Base-by-base conservation (phyloP, 2,797 vertebrate genomes). In the Acomys russatus region DNA sequence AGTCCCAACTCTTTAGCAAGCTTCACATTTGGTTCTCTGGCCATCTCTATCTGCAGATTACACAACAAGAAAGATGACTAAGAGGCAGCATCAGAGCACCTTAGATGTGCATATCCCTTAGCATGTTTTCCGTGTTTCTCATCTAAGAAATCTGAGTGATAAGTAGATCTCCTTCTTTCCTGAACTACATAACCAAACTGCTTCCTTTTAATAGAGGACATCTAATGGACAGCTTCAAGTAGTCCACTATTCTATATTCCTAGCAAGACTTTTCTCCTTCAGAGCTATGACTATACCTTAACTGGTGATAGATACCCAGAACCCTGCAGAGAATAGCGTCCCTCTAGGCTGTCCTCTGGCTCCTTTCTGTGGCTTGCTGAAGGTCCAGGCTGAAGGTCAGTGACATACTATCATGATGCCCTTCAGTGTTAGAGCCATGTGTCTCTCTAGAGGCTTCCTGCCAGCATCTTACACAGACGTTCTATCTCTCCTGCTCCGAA, bases 111-210 rank as follows among this genome's bases (percentile, higher is more conserved):
- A 44, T 44, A 44, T 5, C 25, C 33, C 17, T 59, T 61, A 76
- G 73, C 38, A 59, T 59, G 4, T 30, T 89, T 95, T 33, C 84
- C 79, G 3, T 28, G 49, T 96, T 88, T 94, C 44, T 95, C 22
- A 63, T 51, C 56, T n/a, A 74, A 78, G 56, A 92, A 90, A 64
- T 0, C 4, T 12, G 5, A 38, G 12, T 66, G 38, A 28, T 49
- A 9, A 22, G 30, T 11, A 88, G 54, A 63, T 63, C 30, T 54
- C 6, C 28, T 25, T 87, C 22, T 49, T 44, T 15, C 12, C 6
- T 59, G 30, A 74, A 70, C 22, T 79, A 6, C 1, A 35, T 35
- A 33, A 44, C 9, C 17, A 66, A 3, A 33, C n/a, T 3, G 23
- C 73, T 63, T 71, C 10, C 23, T 23, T 90, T 51, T 80, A 63